phyloP scores from a whole-genome alignment of 2,888 invertebrate genomes.

The Pyrochroa serraticornis region DNA sequence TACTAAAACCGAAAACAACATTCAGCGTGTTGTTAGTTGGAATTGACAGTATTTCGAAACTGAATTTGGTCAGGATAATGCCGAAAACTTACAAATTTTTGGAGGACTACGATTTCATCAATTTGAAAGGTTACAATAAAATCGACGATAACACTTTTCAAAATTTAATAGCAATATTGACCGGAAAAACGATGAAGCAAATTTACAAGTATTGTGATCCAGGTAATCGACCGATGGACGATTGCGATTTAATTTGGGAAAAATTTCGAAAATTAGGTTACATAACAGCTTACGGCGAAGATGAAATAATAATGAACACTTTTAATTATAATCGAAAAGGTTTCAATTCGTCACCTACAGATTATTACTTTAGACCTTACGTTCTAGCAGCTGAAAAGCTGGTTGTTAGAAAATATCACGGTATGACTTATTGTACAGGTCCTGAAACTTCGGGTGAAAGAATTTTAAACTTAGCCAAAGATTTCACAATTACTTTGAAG shows the following conservation, averaged over 20 bases:
- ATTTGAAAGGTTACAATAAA: constrained; percentile 60
- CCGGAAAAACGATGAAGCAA: constrained; percentile 63
- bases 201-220: constrained; percentile 59
- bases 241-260: constrained; percentile 80
- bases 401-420: constrained; percentile 59
- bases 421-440: constrained; percentile 66
- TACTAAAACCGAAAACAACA: constrained; percentile 37
- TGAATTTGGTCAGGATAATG: constrained; percentile 78
- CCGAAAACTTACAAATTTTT: constrained; percentile 72
- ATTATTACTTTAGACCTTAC: constrained; percentile 80
- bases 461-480: constrained; percentile 70
- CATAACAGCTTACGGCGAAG: constrained; percentile 81
- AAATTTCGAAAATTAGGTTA: constrained; percentile 73
- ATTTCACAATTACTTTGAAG: constrained; percentile 69
- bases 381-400: constrained; percentile 70
- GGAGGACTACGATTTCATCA: constrained; percentile 57
- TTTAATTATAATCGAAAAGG: constrained; percentile 77
- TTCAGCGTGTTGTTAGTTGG: constrained; percentile 76
- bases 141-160: constrained; percentile 89
- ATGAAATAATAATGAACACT: constrained; percentile 73
- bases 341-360: constrained; percentile 75
- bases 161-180: constrained; percentile 81
- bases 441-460: constrained; percentile 70
- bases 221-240: constrained; percentile 65
- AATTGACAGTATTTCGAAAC: constrained; percentile 82